Base-by-base conservation (phyloP, 2,797 vertebrate species). In the Fistularia tabacaria region DNA sequence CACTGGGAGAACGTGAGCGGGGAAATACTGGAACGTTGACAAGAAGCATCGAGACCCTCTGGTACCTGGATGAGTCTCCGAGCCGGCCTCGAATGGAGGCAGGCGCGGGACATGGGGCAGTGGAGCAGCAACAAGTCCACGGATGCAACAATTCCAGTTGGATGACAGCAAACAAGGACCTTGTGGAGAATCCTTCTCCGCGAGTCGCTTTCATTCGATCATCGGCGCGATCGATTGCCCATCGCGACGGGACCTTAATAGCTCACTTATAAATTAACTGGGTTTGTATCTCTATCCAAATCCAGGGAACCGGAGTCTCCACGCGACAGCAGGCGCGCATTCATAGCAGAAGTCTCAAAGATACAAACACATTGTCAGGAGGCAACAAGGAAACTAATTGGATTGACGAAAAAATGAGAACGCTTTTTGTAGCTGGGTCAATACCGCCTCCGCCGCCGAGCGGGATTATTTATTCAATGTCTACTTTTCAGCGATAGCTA, bases 321-420 rank as follows among this genome's bases (percentile, higher is more conserved):
- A 55, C 73, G 76, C 80, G 82, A 74, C 69, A 43, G 57, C 57
- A 41, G 55, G 59, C 59, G 36, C 52, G 63, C 79, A 72, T 69
- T 66, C 77, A 79, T 64, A 73, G 79, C 79, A 82, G 79, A 81
- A 81, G 83, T 83, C 77, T 89, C 86, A 85, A 71, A 80, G 65
- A 86, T 85, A 87, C 87, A 85, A 89, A 88, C 77, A 79, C 88
- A 84, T 84, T 85, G 86, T 84, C 86, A 88, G 77, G 83, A 83
- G 83, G 68, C 80, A 81, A 81, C 81, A 62, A 76, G 78, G 79
- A 83, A 87, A 84, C 81, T 85, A 89, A 86, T 87, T 86, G 82
- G 82, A 86, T 83, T 74, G 84, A 81, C 69, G 59, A 82, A 84
- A 87, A 86, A 86, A 85, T 82, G 75, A 85, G 85, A 80, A 82